phyloP scores from a whole-genome alignment of 2,797 vertebrate species.

The Erithacus rubecula region DNA sequence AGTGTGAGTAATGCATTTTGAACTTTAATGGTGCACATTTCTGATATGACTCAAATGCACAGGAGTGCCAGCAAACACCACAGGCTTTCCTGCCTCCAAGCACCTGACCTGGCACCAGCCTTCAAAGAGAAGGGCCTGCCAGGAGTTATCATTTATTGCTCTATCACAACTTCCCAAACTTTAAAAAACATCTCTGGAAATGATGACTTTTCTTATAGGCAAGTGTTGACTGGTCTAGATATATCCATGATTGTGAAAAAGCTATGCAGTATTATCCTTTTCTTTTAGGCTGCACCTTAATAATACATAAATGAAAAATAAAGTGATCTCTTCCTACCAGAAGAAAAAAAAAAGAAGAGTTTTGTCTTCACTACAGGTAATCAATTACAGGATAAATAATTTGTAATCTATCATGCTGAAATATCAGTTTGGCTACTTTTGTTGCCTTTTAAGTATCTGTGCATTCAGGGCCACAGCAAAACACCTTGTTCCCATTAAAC shows the following conservation, averaged over 20 bases:
- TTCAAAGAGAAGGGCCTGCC: not conserved
- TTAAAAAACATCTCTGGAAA: not conserved
- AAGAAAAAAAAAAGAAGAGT: not conserved
- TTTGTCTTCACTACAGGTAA: not conserved
- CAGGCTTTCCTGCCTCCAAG: constrained; percentile 17
- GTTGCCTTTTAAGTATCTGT: not conserved
- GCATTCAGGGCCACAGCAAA: not conserved
- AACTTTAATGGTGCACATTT: constrained; percentile 22
- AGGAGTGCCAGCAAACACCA: not conserved
- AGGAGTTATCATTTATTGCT: not conserved
- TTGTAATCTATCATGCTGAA: not conserved
- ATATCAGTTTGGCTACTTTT: not conserved
- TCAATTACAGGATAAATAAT: not conserved
- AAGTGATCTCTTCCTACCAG: not conserved
- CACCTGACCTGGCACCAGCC: not conserved
- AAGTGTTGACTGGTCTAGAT: not conserved
- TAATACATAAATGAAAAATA: not conserved
- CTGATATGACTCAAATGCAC: constrained; percentile 38
- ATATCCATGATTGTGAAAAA: constrained; percentile 1
- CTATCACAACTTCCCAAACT: not conserved
- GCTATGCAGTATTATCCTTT: not conserved
- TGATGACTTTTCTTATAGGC: not conserved
- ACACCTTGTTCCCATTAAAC: not conserved
- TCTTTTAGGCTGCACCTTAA: not conserved
- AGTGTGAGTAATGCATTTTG: constrained; percentile 47